Evolutionary conservation across 2,888 invertebrate genomes (phyloP).

Genomic region (Ceratothoa steindachneri): DNA sequence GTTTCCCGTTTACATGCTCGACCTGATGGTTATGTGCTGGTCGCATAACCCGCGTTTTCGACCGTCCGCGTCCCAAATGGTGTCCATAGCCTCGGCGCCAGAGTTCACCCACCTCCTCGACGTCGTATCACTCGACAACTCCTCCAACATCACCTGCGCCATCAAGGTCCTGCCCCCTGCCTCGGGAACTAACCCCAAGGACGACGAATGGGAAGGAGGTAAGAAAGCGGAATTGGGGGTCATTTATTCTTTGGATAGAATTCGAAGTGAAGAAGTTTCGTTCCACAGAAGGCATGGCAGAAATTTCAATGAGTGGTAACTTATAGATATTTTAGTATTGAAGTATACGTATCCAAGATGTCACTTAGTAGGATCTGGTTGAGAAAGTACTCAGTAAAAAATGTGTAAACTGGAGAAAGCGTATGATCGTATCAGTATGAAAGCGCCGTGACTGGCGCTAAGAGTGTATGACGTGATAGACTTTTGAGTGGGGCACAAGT

Average conservation of each 20-base stretch:
- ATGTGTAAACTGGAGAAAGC: background rate
- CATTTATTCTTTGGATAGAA: too few relatives aligned
- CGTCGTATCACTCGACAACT: conserved; percentile 68
- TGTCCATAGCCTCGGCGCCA: conserved; percentile 84
- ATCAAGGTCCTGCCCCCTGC: conserved; percentile 53
- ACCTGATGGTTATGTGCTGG: conserved; percentile 96
- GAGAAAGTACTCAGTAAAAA: background rate
- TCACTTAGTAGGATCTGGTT: background rate
- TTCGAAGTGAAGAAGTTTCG: too few relatives aligned
- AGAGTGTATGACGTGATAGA: too few relatives aligned
- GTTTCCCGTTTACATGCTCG: conserved; percentile 84
- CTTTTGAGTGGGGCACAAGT: too few relatives aligned
- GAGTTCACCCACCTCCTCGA: conserved; percentile 87
- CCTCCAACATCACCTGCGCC: conserved; percentile 59
- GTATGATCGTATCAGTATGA: background rate
- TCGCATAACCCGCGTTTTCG: conserved; percentile 71
- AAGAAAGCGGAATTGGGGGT: background rate
- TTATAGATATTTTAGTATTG: background rate
- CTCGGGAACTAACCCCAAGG: background rate
- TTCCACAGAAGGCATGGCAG: too few relatives aligned
- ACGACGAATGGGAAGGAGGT: background rate
- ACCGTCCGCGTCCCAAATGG: conserved; percentile 90
- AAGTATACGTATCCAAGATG: background rate
- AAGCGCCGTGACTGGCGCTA: too few relatives aligned
- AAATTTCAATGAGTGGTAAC: too few relatives aligned